Evolutionary conservation across 2,797 vertebrate genomes (phyloP), one percentile per base, ranked within the genome.

Genomic region (Neomorphus geoffroyi): DNA sequence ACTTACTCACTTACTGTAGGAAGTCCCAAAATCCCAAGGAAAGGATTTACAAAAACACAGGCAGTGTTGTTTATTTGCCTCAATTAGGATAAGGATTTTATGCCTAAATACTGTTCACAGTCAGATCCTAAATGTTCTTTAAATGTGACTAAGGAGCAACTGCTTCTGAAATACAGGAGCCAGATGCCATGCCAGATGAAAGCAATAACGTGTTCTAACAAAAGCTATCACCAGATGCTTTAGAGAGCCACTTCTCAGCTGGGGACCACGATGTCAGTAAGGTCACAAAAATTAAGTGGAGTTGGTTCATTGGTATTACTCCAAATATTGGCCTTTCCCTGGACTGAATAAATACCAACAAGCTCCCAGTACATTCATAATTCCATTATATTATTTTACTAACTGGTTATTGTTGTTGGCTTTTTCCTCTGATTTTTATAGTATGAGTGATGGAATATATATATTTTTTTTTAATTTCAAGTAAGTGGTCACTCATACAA

Each of bases 151-250:
- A 74, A 93, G 46, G 57, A 95, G 65, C 18, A 43, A 81, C 50
- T 0, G 0, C 72, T 96, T 93, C 60, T 88, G 88, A 75, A 91
- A 73, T 7, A 67, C 45, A 88, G 85, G 83, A 95, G 86, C 70
- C 94, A 96, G 91, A 91, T 95, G 95, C 86, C 43, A 18, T 41
- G 45, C 79, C 92, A 92, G 83, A 94, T 94, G 83, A 94, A 64
- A 3, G 11, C 78, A 93, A 73, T 87, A 90, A 70, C 57, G 37
- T 85, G 5, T 56, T 93, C 37, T 79, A 86, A 92, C 24, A 88
- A 87, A 80, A 83, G 24, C 79, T 69, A 62, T 50, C 18, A 61
- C 27, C 80, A 92, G 71, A 93, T 93, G 74, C 78, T 87, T 92
- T 71, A 77, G 71, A 80, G 61, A 90, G 28, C 9, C 18, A 67